A percentile compares a stretch with the other conserved stretches of the same genome.
phyloP scores from a whole-genome alignment of 2,797 vertebrate genomes.

The Zalophus californianus region DNA sequence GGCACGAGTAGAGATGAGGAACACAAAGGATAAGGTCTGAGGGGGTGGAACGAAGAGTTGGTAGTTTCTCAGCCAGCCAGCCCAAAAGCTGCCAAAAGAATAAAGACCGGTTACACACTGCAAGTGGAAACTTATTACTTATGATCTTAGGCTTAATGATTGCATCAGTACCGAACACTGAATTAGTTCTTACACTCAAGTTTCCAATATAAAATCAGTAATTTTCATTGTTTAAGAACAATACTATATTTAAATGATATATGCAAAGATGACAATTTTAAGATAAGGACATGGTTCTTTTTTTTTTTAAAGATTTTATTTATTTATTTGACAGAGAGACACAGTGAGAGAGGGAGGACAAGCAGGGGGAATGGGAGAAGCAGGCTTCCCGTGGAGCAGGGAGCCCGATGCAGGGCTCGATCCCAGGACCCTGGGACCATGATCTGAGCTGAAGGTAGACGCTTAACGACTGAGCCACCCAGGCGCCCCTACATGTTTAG shows the following conservation, averaged over 20 bases:
- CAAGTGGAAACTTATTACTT: slow-evolving; percentile 30
- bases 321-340: too few species aligned
- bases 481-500: background rate
- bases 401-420: too few species aligned
- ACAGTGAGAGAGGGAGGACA: too few species aligned
- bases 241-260: slow-evolving; percentile 7
- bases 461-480: background rate
- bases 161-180: slow-evolving; percentile 20
- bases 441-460: too few species aligned
- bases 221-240: slow-evolving; percentile 43
- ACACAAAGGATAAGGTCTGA: slow-evolving; percentile 94
- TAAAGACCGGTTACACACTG: slow-evolving; percentile 50
- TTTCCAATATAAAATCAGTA: slow-evolving; percentile 17
- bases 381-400: too few species aligned
- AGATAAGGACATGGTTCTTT: background rate
- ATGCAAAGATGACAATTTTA: background rate
- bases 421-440: too few species aligned
- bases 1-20: slow-evolving; percentile 94
- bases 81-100: slow-evolving; percentile 91
- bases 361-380: too few species aligned
- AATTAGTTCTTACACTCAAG: slow-evolving; percentile 1
- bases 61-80: slow-evolving; percentile 97
- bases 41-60: slow-evolving; percentile 92
- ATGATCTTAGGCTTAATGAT: slow-evolving; percentile 8
- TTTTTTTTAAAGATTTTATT: too few species aligned